These are phyloP conservation scores for Lophius americanus DNA, from an alignment of 2,797 vertebrate species.

Conservation along the genomic window DNA sequence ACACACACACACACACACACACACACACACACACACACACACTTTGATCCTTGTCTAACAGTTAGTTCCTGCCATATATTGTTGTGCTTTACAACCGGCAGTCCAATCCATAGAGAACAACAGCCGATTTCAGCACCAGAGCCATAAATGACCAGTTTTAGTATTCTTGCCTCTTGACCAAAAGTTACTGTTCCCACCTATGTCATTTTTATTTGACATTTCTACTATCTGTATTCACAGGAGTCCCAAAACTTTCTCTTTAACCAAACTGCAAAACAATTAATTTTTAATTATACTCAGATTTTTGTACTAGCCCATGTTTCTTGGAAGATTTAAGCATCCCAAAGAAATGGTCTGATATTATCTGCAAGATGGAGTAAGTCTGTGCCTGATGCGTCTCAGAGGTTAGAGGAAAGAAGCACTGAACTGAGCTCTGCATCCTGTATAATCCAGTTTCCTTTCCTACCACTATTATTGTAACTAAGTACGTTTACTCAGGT, in stretches of 20 bases:
- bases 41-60: constrained; percentile 43
- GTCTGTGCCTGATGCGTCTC: too few relatives aligned
- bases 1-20: background rate
- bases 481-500: too few relatives aligned
- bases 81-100: constrained; percentile 50
- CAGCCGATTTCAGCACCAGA: constrained; percentile 36
- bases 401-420: too few relatives aligned
- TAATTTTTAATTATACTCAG: constrained; percentile 1
- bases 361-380: too few relatives aligned
- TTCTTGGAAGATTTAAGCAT: background rate
- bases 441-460: too few relatives aligned
- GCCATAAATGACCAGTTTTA: constrained; percentile 56
- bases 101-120: constrained; percentile 36
- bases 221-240: constrained; percentile 38
- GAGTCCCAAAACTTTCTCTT: constrained; percentile 21
- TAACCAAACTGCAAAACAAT: constrained; percentile 25
- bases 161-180: constrained; percentile 27
- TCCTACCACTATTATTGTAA: too few relatives aligned
- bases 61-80: constrained; percentile 41
- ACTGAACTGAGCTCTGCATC: too few relatives aligned
- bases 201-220: constrained; percentile 35
- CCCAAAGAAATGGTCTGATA: too few relatives aligned
- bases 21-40: background rate
- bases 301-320: background rate
- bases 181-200: constrained; percentile 39